These are phyloP conservation scores for Python bivittatus DNA, from an alignment of 2,113 vertebrate species.

Conservation along the genomic window DNA sequence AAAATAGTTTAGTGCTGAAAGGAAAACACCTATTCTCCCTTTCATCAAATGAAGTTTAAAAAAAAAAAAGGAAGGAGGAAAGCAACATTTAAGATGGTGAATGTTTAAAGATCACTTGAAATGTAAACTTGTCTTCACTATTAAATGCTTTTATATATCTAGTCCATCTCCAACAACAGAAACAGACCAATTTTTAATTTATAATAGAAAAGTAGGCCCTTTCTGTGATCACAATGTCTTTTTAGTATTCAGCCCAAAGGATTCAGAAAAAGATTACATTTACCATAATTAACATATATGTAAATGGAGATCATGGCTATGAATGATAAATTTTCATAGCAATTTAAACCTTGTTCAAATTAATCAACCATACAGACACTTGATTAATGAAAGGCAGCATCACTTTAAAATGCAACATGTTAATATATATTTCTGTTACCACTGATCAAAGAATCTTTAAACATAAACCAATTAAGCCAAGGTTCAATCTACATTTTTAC, in stretches of 20 bases:
- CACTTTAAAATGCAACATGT: constrained; percentile 87
- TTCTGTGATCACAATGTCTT: constrained; percentile 79
- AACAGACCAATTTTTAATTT: constrained; percentile 75
- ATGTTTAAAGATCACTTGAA: constrained; percentile 64
- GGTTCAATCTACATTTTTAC: constrained; percentile 79
- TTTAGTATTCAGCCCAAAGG: constrained; percentile 87
- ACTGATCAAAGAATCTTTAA: constrained; percentile 85
- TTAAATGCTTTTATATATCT: constrained; percentile 71
- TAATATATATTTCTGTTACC: constrained; percentile 86
- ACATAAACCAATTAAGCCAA: constrained; percentile 82
- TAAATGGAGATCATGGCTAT: constrained; percentile 89
- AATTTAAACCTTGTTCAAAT: constrained; percentile 90
- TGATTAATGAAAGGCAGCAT: constrained; percentile 87
- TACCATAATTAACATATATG: constrained; percentile 89
- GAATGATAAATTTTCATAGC: constrained; percentile 91
- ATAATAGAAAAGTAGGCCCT: constrained; percentile 74
- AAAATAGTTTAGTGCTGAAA: constrained; percentile 38
- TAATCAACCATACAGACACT: constrained; percentile 88
- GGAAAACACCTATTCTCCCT: constrained; percentile 44
- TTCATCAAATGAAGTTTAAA: constrained; percentile 41
- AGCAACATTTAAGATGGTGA: constrained; percentile 49
- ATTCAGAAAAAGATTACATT: constrained; percentile 86
- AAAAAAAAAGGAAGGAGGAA: neutral
- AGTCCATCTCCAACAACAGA: constrained; percentile 66
- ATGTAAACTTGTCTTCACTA: constrained; percentile 72